Percentiles rank a stretch among this genome's conserved stretches.
Conservation (phyloP, 2,113 vertebrate genomes). For the Psilopsiagon aymara region DNA sequence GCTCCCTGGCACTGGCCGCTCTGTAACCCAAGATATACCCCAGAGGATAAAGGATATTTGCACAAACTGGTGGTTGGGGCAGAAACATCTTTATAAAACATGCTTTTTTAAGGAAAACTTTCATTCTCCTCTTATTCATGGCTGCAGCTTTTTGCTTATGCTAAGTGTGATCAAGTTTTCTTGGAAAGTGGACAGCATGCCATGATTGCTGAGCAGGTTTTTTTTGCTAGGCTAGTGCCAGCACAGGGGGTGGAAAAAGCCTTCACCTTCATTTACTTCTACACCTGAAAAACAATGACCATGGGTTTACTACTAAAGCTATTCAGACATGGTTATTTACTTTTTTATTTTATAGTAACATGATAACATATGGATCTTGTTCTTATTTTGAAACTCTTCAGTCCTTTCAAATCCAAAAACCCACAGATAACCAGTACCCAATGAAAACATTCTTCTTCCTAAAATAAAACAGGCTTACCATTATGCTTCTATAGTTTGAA, state of each 20-base stretch:
- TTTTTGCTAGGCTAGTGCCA: not conserved
- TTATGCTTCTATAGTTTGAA: slow-evolving; percentile 1
- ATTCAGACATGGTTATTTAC: not conserved
- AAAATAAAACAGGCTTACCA: slow-evolving; percentile 14
- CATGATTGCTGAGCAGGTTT: accelerated
- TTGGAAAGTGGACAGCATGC: not conserved
- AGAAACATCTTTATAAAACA: not conserved
- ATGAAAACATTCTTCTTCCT: slow-evolving; percentile 29
- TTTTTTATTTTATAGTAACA: not conserved
- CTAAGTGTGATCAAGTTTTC: not conserved
- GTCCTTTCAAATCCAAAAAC: slow-evolving; percentile 8
- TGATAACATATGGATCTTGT: not conserved
- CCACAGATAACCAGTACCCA: not conserved
- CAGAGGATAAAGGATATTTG: not conserved
- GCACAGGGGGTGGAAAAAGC: not conserved
- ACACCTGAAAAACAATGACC: not conserved
- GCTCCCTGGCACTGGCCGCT: slow-evolving; percentile 21
- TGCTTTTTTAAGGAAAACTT: not conserved
- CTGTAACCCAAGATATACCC: slow-evolving; percentile 29
- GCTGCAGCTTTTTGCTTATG: not conserved
- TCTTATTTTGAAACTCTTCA: not conserved
- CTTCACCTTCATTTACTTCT: not conserved
- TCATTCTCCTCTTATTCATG: not conserved
- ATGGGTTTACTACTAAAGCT: not conserved
- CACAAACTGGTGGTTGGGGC: not conserved